Base-by-base conservation (phyloP, 2,888 invertebrate species). In the Chironomus riparius region DNA sequence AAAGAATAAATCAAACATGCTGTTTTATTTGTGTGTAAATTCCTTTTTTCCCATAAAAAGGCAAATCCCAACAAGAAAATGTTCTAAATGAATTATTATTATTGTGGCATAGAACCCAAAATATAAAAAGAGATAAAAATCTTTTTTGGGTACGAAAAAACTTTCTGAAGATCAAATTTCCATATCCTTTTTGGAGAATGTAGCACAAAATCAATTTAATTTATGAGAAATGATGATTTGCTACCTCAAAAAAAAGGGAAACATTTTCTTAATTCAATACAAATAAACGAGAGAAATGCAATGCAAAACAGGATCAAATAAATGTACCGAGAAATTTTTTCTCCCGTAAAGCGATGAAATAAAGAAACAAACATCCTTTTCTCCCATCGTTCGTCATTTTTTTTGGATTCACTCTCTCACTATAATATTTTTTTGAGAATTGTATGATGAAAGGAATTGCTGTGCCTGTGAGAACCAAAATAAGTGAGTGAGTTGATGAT, bases 281-380 rank as follows among this genome's bases (percentile, higher is more conserved):
- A 38, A 38, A 38, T 38, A 38, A 38, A 38, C 1, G 2, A 38
- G 10, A 38, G 38, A 38, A 38, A 38, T 50, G n/a, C 56, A 50
- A 56, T 56, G 22, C 50, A 50, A 71, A 71, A 71, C 50, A 70
- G 70, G 71, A 71, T 71, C 50, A 50, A 71, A 71, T 7, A 69
- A 65, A 13, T 61, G 7, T 61, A 61, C 61, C 61, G 28, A 68
- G n/a, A 24, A 61, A 61, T 18, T 56, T 61, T 5, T 61, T 61
- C 61, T 61, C 61, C 61, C 61, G 21, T 15, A 21, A 61, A 68
- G 22, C 24, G 18, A 38, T 13, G 68, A 38, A 68, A 10, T 4
- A 18, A 18, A 15, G 15, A 15, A 18, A 38, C 38, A 38, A 38
- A 38, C 38, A 38, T 38, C 38, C 38, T 38, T 38, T 38, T 38